Evolutionary conservation across 2,888 invertebrate genomes (phyloP).

Genomic region (Drosophila mimetica): DNA sequence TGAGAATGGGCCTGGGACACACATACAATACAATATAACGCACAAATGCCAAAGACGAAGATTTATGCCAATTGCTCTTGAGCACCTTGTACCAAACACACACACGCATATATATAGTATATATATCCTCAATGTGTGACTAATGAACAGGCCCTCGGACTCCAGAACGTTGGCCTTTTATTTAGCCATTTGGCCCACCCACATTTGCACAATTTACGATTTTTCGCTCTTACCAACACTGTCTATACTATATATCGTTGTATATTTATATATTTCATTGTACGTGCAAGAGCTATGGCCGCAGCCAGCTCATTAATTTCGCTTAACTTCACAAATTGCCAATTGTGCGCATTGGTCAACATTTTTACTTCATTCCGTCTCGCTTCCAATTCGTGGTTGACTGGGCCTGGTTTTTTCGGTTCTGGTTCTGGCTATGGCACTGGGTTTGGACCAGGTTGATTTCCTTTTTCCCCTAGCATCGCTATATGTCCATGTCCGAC

Average conservation of each 20-base stretch:
- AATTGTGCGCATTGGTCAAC: slow-evolving; percentile 80
- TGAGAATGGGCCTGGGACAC: slow-evolving; percentile 23
- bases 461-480: slow-evolving; percentile 30
- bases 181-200: slow-evolving; percentile 60
- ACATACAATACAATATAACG: slow-evolving; percentile 15
- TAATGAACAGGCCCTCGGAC: slow-evolving; percentile 66
- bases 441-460: slow-evolving; percentile 26
- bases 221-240: slow-evolving; percentile 12
- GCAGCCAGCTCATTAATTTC: slow-evolving; percentile 72
- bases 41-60: slow-evolving; percentile 54
- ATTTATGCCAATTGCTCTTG: slow-evolving; percentile 73
- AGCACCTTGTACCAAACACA: slow-evolving; percentile 56
- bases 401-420: slow-evolving; percentile 25
- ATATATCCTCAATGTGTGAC: slow-evolving; percentile 49
- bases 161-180: slow-evolving; percentile 50
- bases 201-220: slow-evolving; percentile 36
- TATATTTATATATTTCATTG: slow-evolving; percentile 16
- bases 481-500: slow-evolving; percentile 29
- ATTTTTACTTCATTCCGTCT: slow-evolving; percentile 51
- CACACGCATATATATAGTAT: neutral
- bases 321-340: slow-evolving; percentile 81
- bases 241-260: slow-evolving; percentile 15
- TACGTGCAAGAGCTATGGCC: slow-evolving; percentile 37
- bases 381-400: slow-evolving; percentile 40
- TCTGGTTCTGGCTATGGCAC: slow-evolving; percentile 11